Evolutionary conservation across 2,888 invertebrate genomes (phyloP).

Genomic region (Thysanoteuthis rhombus): DNA sequence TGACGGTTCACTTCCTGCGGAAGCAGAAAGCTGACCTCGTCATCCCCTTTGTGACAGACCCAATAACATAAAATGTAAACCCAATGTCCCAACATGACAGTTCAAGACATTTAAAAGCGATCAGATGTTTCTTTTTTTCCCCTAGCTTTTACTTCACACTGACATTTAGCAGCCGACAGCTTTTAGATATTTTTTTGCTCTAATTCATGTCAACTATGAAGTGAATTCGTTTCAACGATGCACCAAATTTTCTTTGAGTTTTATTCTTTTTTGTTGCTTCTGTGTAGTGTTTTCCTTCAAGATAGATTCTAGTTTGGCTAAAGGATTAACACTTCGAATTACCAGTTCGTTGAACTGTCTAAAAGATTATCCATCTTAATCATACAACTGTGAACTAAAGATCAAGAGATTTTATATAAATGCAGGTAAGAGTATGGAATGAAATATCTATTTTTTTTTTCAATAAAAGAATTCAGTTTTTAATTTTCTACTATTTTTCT

Average conservation of each 20-base stretch:
- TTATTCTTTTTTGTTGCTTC: no score
- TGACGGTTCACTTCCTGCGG: not conserved
- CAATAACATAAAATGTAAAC: not conserved
- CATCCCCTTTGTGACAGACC: not conserved
- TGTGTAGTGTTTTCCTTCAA: no score
- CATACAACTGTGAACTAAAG: no score
- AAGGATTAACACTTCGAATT: no score
- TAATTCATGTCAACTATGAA: not conserved
- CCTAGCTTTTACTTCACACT: not conserved
- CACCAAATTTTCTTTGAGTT: not conserved
- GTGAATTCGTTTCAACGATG: not conserved
- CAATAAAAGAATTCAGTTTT: no score
- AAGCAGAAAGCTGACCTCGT: not conserved
- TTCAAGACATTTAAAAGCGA: not conserved
- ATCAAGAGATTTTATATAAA: no score
- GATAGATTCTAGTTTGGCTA: no score
- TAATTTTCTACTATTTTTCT: no score
- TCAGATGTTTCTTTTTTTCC: not conserved
- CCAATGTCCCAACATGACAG: not conserved
- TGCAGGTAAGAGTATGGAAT: no score
- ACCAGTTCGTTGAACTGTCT: no score
- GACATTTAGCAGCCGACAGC: not conserved
- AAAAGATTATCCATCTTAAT: no score
- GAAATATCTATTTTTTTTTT: no score
- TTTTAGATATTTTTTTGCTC: not conserved